Evolutionary conservation across 2,888 invertebrate genomes (phyloP), one percentile per base, ranked within the genome.

Genomic region (Andricus quercusramuli): DNA sequence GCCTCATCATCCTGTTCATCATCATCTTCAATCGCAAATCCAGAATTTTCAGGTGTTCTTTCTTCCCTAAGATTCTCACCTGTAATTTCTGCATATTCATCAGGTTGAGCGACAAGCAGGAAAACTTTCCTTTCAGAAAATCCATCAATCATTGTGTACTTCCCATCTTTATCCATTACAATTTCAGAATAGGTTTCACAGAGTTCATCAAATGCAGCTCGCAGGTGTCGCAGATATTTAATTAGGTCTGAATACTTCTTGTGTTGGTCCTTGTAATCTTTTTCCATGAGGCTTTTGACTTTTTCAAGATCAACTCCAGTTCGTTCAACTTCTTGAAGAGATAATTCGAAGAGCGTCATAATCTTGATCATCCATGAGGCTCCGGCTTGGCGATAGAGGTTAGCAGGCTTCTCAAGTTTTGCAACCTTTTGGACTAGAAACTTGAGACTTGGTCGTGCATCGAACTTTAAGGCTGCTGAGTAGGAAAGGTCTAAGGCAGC

Each of bases 361-460:
- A 97, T 96, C 93, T 97, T 97, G 29, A 98, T 96, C 64, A 98
- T 96, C 96, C 98, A 98, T 0, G 98, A 97, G 0, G 98, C 97
- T 51, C 98, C 97, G 15, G 98, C 97, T 93, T 98, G 98, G 82
- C 97, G 97, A 91, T 98, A 98, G n/a, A 98, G 94, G 93, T 98
- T 98, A 2, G 98, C 97, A 6, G 97, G 97, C 87, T 96, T 95
- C 82, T 96, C 96, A 84, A 97, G 94, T 90, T 96, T 97, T 0
- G 97, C 97, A 0, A 98, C 98, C 94, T 98, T 98, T 93, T 99
- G 98, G 83, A 98, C 96, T 4, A 99, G 94, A 92, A 99, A 98
- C 92, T 99, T 99, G 29, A 99, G 93, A 0, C 98, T 98, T 0
- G 98, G 98, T 51, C 98, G 95, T 13, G 96, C 94, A 92, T 99